A percentile compares a stretch with the other conserved stretches of the same genome.
These are phyloP conservation scores for Heterocephalus glaber DNA, from an alignment of 2,113 vertebrate species.

Conservation along the genomic window DNA sequence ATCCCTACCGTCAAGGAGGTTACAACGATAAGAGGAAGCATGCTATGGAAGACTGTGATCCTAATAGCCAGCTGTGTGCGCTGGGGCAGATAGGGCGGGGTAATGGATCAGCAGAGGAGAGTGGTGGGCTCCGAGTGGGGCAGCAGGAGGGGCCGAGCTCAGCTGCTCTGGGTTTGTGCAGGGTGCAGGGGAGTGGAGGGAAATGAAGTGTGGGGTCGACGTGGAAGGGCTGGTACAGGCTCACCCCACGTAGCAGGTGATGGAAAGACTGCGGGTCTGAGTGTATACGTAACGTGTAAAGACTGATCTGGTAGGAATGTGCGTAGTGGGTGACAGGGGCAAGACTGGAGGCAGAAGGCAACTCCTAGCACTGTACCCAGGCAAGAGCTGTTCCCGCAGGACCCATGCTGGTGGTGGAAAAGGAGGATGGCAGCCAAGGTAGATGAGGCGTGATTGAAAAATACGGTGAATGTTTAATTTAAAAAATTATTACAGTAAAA, in stretches of 20 bases:
- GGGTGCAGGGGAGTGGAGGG: no score
- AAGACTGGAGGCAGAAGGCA: neutral
- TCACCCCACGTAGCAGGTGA: neutral
- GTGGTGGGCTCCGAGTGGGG: neutral
- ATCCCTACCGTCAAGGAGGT: neutral
- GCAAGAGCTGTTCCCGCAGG: neutral
- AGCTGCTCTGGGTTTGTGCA: neutral
- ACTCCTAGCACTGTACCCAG: neutral
- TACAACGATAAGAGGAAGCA: fast-evolving
- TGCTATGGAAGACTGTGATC: neutral
- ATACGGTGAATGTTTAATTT: neutral
- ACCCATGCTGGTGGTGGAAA: fast-evolving
- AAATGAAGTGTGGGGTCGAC: neutral
- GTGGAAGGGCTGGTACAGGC: neutral
- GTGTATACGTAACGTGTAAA: neutral
- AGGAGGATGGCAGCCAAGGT: neutral
- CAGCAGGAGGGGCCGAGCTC: neutral
- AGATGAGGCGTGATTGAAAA: neutral
- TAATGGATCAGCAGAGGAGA: neutral
- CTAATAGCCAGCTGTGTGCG: no score
- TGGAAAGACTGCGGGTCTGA: neutral
- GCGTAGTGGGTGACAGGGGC: neutral
- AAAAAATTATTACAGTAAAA: neutral
- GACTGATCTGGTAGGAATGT: no score
- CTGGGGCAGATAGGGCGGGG: neutral